Evolutionary conservation across 2,113 vertebrate genomes (phyloP).

Genomic region (Thryonomys swinderianus): DNA sequence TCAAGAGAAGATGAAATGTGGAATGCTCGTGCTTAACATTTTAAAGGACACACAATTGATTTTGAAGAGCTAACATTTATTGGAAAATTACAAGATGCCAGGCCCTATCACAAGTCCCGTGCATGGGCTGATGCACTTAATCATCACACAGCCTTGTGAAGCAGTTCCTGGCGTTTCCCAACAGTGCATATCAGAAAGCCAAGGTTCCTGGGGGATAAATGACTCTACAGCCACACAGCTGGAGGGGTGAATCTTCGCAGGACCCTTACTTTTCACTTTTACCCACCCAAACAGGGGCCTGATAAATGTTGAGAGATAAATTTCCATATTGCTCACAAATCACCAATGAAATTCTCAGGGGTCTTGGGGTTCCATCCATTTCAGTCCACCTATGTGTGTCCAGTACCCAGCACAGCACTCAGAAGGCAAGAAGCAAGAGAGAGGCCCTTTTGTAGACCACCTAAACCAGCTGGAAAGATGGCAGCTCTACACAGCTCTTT

Average conservation of each 20-base stretch:
- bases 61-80: conserved; percentile 20
- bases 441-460: neutral
- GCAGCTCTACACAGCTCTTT: neutral
- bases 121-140: neutral
- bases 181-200: neutral
- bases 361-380: neutral
- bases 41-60: conserved; percentile 46
- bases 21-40: conserved; percentile 19
- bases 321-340: neutral
- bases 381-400: neutral
- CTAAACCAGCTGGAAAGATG: too few relatives aligned
- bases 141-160: neutral
- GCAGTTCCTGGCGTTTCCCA: neutral
- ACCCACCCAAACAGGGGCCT: neutral
- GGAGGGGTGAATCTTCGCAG: neutral
- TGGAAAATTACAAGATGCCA: neutral
- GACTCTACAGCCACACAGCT: neutral
- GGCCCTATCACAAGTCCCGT: neutral
- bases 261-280: neutral
- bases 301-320: neutral
- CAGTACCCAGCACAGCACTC: neutral
- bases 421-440: neutral
- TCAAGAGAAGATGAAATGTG: neutral
- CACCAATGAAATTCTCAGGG: neutral
- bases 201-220: neutral